Conservation (phyloP, 2,113 vertebrate genomes). For the Anas platyrhynchos region DNA sequence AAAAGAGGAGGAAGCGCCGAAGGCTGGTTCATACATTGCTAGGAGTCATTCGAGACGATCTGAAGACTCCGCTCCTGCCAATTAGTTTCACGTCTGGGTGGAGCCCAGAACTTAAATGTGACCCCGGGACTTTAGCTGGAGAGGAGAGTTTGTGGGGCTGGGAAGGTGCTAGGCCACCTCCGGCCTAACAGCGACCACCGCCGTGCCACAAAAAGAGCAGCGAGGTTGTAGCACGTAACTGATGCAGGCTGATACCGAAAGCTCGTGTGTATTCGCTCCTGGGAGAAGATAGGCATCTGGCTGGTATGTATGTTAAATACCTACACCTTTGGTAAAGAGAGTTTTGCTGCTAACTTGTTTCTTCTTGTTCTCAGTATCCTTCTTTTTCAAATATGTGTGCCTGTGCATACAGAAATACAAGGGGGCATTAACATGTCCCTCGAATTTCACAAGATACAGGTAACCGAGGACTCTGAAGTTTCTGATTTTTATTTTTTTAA, state of each 20-base stretch:
- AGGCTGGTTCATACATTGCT: slow-evolving; percentile 29
- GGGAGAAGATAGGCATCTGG: not conserved
- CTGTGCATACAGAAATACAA: not conserved
- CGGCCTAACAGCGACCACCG: not conserved
- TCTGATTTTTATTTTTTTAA: not conserved
- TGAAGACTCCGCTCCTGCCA: not conserved
- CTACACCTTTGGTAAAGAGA: not conserved
- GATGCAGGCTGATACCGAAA: not conserved
- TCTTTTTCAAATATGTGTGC: not conserved
- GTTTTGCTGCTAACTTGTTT: not conserved
- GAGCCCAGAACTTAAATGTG: not conserved
- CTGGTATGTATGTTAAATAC: not conserved
- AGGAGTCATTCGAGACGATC: not conserved
- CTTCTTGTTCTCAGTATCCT: not conserved
- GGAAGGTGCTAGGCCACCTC: not conserved
- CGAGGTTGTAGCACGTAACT: not conserved
- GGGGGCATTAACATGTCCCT: not conserved
- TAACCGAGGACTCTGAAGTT: not conserved
- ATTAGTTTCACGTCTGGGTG: not conserved
- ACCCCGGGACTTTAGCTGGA: not conserved
- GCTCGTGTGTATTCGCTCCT: not conserved
- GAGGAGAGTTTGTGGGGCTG: not conserved
- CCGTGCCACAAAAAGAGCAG: not conserved
- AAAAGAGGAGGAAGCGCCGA: not conserved
- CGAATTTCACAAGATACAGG: not conserved